phyloP scores from a whole-genome alignment of 2,797 vertebrate genomes.

The Stomatorhinus walkeri region DNA sequence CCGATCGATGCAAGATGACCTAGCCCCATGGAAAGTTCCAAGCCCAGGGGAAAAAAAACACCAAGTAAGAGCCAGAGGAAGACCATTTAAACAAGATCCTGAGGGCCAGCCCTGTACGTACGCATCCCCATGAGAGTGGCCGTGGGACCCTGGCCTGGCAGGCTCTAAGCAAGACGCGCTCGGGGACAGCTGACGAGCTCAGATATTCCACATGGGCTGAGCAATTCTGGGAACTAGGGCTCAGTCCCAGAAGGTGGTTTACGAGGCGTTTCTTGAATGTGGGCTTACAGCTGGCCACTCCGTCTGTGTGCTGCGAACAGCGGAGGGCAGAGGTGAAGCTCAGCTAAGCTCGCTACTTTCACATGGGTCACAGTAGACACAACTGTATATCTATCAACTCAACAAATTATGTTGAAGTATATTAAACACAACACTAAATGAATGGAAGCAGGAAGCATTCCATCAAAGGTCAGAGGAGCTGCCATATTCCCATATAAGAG shows the following conservation, averaged over 20 bases:
- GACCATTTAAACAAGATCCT: conserved; percentile 23
- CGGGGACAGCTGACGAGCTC: conserved; percentile 59
- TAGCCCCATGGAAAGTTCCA: conserved; percentile 34
- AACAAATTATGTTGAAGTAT: background rate
- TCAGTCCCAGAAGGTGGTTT: conserved; percentile 92
- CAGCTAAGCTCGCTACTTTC: background rate
- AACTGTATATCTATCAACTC: background rate
- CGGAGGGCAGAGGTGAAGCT: conserved; percentile 18
- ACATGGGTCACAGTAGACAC: background rate
- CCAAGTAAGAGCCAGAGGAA: conserved; percentile 27
- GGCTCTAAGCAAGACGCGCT: conserved; percentile 55
- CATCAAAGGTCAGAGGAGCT: background rate
- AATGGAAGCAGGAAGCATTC: background rate
- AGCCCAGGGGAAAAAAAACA: conserved; percentile 17
- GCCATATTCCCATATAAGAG: background rate
- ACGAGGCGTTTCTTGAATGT: conserved; percentile 90
- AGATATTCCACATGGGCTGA: conserved; percentile 78
- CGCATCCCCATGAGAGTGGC: conserved; percentile 91
- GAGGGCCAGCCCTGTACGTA: conserved; percentile 66
- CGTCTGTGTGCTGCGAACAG: conserved; percentile 76
- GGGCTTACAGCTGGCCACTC: conserved; percentile 76
- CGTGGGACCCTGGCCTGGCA: conserved; percentile 71
- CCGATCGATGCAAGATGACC: conserved; percentile 22
- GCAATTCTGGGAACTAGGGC: conserved; percentile 68
- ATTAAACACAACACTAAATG: background rate